A percentile compares a stretch with the other conserved stretches of the same genome.
These are phyloP conservation scores for Phataginus tricuspis DNA, from an alignment of 2,797 vertebrate genomes.

Conservation along the genomic window DNA sequence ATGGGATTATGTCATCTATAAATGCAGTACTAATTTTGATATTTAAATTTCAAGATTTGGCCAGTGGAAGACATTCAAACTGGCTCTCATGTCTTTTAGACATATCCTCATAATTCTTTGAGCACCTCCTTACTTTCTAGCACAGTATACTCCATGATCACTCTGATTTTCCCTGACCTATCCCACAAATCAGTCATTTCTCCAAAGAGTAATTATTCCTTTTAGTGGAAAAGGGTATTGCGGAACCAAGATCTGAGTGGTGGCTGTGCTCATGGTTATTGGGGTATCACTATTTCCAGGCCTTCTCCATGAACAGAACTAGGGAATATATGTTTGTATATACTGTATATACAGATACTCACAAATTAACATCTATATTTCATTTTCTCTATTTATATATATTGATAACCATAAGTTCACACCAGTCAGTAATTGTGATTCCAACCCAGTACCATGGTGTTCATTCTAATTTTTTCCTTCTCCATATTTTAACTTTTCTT, in stretches of 20 bases:
- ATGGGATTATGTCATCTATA: background rate
- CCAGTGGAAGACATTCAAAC: background rate
- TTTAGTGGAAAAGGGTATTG: background rate
- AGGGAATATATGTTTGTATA: background rate
- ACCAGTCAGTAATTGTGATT: background rate
- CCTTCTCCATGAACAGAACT: background rate
- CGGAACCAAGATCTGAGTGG: background rate
- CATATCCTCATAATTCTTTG: background rate
- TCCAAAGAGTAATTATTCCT: background rate
- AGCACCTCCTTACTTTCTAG: slow-evolving; percentile 6
- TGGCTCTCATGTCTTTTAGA: background rate
- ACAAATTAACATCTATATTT: background rate
- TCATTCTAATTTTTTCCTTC: background rate
- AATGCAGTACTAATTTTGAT: slow-evolving; percentile 33
- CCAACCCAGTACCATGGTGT: background rate
- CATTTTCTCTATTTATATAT: slow-evolving; percentile 21
- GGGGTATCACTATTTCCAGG: background rate
- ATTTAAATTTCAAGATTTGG: background rate
- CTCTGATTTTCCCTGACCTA: background rate
- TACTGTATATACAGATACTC: background rate
- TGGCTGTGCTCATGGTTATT: background rate
- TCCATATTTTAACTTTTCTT: background rate
- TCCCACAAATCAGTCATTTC: background rate
- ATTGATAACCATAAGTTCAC: background rate
- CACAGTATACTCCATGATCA: background rate